phyloP scores from a whole-genome alignment of 2,113 vertebrate genomes.

The Gadus chalcogrammus region DNA sequence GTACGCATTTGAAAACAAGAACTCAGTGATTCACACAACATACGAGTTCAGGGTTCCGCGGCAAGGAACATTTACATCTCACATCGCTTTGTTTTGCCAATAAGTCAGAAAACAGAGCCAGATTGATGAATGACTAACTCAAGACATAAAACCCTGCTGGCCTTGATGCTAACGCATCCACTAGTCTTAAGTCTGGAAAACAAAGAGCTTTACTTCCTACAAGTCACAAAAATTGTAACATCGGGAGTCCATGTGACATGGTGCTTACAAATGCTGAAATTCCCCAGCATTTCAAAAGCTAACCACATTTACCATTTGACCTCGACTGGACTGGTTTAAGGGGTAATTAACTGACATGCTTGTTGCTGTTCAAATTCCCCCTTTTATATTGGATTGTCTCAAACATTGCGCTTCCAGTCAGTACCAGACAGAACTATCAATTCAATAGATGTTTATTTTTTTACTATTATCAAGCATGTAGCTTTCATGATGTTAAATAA shows the following conservation, averaged over 20 bases:
- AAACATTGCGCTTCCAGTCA: constrained; percentile 34
- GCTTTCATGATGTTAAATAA: too few species aligned
- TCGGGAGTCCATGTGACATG: constrained; percentile 39
- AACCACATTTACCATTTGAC: constrained; percentile 58
- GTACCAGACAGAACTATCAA: too few species aligned
- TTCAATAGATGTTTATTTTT: too few species aligned
- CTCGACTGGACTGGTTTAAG: constrained; percentile 31
- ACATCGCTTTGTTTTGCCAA: constrained; percentile 37
- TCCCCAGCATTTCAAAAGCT: constrained; percentile 30
- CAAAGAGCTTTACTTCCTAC: too few species aligned
- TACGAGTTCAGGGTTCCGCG: constrained; percentile 30
- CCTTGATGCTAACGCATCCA: too few species aligned
- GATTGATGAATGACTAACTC: too few species aligned
- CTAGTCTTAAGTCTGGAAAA: too few species aligned
- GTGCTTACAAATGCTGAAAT: constrained; percentile 7
- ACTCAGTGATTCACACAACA: constrained; percentile 19
- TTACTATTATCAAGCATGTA: too few species aligned
- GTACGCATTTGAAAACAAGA: constrained; percentile 23
- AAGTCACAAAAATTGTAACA: constrained; percentile 20
- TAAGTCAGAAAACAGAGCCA: background rate
- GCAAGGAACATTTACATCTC: constrained; percentile 39
- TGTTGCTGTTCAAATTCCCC: constrained; percentile 50
- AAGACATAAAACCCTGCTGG: too few species aligned
- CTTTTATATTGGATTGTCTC: constrained; percentile 65
- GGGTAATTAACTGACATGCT: constrained; percentile 17